Base-by-base conservation (phyloP, 2,888 invertebrate genomes). In the Bellardia pandia region DNA sequence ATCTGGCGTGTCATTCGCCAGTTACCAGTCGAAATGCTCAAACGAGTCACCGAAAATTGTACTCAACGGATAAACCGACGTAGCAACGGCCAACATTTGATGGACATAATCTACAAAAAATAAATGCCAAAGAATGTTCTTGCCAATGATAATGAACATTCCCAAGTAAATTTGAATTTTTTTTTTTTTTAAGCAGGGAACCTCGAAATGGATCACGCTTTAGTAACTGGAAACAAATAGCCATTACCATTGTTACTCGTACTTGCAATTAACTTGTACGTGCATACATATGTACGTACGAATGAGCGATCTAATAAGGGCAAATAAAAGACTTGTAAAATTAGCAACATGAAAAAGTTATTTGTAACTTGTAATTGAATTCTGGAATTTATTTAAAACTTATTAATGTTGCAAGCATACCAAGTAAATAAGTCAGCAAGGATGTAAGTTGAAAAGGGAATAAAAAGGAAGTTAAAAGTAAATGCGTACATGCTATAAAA, bases 301-400 rank as follows among this genome's bases (percentile, higher is more conserved):
- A 56, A 14, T n/a, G 7, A 14, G 23, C 14, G 7, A 7, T 40
- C 8, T 23, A 42, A 42, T 13, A 2, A 42, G 0, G 14, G 14
- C 14, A 45, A 13, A 30, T 14, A 45, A 42, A 60, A 40, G 30
- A 30, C 13, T 14, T 51, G 7, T 6, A 5, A 23, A 42, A 66
- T 37, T 64, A 66, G 30, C 40, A 66, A 16, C 16, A 51, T 37
- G n/a, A 14, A 7, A 77, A 77, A 42, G 23, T 45, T 33, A 64
- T 56, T 66, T 56, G 45, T 56, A 77, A 42, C 8, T 77, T 77
- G 42, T 56, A 56, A 66, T 53, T 51, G 53, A 75, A 37, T 77
- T 66, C 42, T 11, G 7, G 3, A 77, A 66, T 77, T 51, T 7
- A 11, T 66, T 16, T n/a, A 11, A 60, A 74, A 48, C 45, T 74